Conservation (phyloP, 2,888 invertebrate genomes). For the Linhomoeus sp. region DNA sequence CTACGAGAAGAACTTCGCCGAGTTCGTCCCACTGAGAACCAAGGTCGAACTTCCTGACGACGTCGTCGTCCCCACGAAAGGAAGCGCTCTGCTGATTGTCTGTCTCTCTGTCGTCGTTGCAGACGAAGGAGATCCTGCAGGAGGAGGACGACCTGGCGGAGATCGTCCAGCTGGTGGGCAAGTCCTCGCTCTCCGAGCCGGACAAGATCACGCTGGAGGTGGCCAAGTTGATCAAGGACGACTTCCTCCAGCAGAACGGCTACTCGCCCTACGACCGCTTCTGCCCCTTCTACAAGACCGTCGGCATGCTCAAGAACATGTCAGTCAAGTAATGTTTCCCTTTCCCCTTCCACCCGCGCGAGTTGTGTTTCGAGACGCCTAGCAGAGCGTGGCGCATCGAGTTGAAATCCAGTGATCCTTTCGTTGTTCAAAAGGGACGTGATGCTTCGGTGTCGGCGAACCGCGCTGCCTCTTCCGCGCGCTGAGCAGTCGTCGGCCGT, state of each 20-base stretch:
- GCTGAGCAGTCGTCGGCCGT: background rate
- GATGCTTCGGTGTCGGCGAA: too few species aligned
- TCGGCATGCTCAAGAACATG: conserved; percentile 94
- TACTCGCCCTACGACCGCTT: conserved; percentile 50
- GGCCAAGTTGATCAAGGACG: conserved; percentile 84
- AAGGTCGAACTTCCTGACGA: too few species aligned
- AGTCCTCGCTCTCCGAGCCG: conserved; percentile 68
- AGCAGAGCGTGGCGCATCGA: too few species aligned
- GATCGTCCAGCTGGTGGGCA: conserved; percentile 98
- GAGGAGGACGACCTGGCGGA: conserved; percentile 98
- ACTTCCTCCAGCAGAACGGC: conserved; percentile 98
- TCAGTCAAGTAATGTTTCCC: conserved; percentile 6
- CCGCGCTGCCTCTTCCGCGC: background rate
- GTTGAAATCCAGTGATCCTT: background rate
- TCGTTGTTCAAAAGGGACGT: background rate
- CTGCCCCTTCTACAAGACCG: conserved; percentile 99
- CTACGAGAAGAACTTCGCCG: conserved; percentile 92
- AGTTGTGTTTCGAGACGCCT: too few species aligned
- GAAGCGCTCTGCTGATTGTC: background rate
- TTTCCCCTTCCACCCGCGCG: background rate
- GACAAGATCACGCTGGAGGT: conserved; percentile 99
- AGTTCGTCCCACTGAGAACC: conserved; percentile 87
- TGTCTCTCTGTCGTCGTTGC: background rate
- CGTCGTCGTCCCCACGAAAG: too few species aligned
- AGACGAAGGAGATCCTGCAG: conserved; percentile 64